Percentiles rank a stretch among this genome's conserved stretches.
Conservation (phyloP, 2,888 invertebrate species). For the Drosophila peninsularis region DNA sequence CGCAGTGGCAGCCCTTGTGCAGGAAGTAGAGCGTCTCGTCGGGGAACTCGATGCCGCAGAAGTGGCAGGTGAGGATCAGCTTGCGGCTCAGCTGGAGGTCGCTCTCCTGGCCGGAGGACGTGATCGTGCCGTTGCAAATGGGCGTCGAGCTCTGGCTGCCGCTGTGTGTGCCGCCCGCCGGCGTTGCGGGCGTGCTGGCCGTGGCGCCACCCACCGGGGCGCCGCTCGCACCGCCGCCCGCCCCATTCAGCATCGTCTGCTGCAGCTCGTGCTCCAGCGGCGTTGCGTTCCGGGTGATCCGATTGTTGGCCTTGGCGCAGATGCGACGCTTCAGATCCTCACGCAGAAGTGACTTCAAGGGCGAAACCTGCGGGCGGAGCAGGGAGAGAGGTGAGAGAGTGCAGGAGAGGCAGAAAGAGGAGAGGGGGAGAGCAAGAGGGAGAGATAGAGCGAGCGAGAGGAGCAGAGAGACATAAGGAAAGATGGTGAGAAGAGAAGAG, state of each 20-base stretch:
- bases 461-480: not conserved
- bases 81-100: constrained; percentile 85
- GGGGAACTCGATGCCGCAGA: constrained; percentile 97
- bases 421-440: not conserved
- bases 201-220: constrained; percentile 12
- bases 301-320: constrained; percentile 88
- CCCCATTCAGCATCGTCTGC: constrained; percentile 59
- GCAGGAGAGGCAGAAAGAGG: not conserved
- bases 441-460: not conserved
- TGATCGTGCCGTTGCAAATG: constrained; percentile 88
- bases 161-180: constrained; percentile 60
- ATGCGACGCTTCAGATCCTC: constrained; percentile 93
- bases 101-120: constrained; percentile 89
- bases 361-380: constrained; percentile 86
- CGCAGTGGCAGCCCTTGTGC: constrained; percentile 99
- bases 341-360: constrained; percentile 92
- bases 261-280: constrained; percentile 74
- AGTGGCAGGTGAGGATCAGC: constrained; percentile 91
- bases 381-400: not conserved
- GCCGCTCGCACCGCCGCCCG: constrained; percentile 37
- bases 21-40: constrained; percentile 98
- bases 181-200: constrained; percentile 30
- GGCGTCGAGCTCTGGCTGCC: constrained; percentile 84
- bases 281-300: constrained; percentile 84
- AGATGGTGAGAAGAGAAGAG: too few species aligned